Percentiles rank a stretch among this genome's conserved stretches.
Evolutionary conservation across 2,797 vertebrate genomes (phyloP).

Genomic region (Acipenser oxyrinchus): DNA sequence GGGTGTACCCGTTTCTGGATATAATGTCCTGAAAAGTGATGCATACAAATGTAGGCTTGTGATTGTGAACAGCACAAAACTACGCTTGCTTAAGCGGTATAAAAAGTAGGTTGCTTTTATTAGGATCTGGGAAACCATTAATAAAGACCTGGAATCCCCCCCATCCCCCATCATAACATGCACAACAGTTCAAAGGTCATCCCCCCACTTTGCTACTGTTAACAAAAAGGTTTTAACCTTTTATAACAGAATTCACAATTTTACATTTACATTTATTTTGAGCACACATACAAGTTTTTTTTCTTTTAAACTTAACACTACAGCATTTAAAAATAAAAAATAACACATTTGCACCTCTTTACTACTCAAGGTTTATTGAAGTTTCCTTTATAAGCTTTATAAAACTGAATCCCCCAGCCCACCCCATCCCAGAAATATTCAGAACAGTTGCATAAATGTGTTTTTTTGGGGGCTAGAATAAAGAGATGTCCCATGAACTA

Average conservation of each 20-base stretch:
- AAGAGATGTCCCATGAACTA: slow-evolving; percentile 11
- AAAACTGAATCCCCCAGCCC: slow-evolving; percentile 5
- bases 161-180: slow-evolving; percentile 48
- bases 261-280: slow-evolving; percentile 47
- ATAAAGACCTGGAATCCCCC: slow-evolving; percentile 46
- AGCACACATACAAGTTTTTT: slow-evolving; percentile 31
- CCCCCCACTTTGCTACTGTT: slow-evolving; percentile 38
- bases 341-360: slow-evolving; percentile 13
- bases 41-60: too few relatives aligned
- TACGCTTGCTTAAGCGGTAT: slow-evolving; percentile 49
- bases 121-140: slow-evolving; percentile 60
- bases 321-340: slow-evolving; percentile 21
- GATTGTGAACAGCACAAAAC: slow-evolving; percentile 43
- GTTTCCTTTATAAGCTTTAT: slow-evolving; percentile 17
- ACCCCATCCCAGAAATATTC: slow-evolving; percentile 6
- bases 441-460: background rate
- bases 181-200: slow-evolving; percentile 41
- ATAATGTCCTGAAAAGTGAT: too few relatives aligned
- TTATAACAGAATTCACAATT: slow-evolving; percentile 48
- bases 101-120: slow-evolving; percentile 65
- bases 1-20: too few relatives aligned
- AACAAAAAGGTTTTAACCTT: slow-evolving; percentile 34
- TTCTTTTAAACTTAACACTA: slow-evolving; percentile 10
- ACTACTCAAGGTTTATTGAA: slow-evolving; percentile 13
- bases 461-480: slow-evolving; percentile 7